These are phyloP conservation scores for Machimus rusticus DNA, from an alignment of 2,888 invertebrate species.

Conservation along the genomic window DNA sequence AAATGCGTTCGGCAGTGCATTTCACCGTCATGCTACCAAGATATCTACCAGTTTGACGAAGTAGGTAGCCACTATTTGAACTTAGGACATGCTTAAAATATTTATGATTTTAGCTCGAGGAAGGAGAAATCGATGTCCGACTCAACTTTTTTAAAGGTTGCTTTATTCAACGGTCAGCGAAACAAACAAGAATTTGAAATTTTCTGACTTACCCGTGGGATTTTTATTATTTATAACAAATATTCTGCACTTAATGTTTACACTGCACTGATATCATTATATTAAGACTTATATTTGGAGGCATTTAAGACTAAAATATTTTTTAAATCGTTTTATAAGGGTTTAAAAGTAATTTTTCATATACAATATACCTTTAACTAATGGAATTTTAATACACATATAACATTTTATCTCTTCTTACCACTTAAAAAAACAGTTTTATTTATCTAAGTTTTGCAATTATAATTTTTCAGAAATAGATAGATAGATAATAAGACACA, in stretches of 20 bases:
- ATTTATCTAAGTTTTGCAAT: too few relatives aligned
- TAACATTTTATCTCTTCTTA: too few relatives aligned
- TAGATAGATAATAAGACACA: too few relatives aligned
- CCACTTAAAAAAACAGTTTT: too few relatives aligned
- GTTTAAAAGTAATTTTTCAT: background rate
- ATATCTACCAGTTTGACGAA: conserved; percentile 81
- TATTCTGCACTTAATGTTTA: background rate
- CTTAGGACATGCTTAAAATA: background rate
- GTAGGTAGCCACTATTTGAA: conserved; percentile 62
- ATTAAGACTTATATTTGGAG: too few relatives aligned
- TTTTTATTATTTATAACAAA: background rate
- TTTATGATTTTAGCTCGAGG: conserved; percentile 74
- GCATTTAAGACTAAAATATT: background rate
- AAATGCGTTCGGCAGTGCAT: conserved; percentile 84
- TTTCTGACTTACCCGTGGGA: background rate
- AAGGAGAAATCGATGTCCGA: conserved; percentile 88
- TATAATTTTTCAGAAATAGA: too few relatives aligned
- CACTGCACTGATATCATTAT: background rate
- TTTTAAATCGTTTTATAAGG: background rate
- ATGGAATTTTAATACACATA: too few relatives aligned
- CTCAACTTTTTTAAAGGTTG: conserved; percentile 89
- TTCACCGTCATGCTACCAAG: conserved; percentile 84
- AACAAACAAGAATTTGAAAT: conserved; percentile 2
- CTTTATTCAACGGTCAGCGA: conserved; percentile 62
- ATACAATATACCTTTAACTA: background rate